Conservation (phyloP, 2,888 invertebrate species). For the Brenthis ino region DNA sequence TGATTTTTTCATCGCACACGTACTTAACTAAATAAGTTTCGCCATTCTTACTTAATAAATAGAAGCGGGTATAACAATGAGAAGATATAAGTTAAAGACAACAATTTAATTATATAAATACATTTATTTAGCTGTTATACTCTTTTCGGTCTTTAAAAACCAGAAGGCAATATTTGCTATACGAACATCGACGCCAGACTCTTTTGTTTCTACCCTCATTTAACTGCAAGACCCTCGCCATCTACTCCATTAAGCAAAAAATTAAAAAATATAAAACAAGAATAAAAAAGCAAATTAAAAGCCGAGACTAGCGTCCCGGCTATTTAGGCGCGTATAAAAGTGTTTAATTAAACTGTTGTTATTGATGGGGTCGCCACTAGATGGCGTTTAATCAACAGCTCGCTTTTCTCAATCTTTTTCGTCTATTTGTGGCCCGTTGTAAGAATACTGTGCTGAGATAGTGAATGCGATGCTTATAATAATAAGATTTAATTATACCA, state of each 20-base stretch:
- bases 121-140: background rate
- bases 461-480: conserved; percentile 15
- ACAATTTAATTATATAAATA: background rate
- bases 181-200: conserved; percentile 43
- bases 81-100: too few relatives aligned
- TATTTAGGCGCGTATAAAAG: conserved; percentile 76
- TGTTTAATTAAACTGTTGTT: conserved; percentile 81
- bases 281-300: conserved; percentile 71
- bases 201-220: conserved; percentile 56
- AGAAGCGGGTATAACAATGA: too few relatives aligned
- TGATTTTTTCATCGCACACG: background rate
- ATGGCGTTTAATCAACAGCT: conserved; percentile 79
- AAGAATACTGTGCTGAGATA: conserved; percentile 6
- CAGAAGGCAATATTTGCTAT: conserved; percentile 31
- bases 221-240: conserved; percentile 48
- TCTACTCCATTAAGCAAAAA: conserved; percentile 64
- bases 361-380: conserved; percentile 79
- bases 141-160: background rate
- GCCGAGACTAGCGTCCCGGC: conserved; percentile 61
- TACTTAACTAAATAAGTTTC: too few relatives aligned
- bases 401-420: conserved; percentile 72
- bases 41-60: too few relatives aligned
- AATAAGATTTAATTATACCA: conserved; percentile 4
- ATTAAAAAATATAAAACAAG: conserved; percentile 52
- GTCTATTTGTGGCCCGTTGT: conserved; percentile 76